Evolutionary conservation across 2,888 invertebrate species (phyloP), one percentile per base, ranked within the genome.

Genomic region (Hirtodrosophila confusa): DNA sequence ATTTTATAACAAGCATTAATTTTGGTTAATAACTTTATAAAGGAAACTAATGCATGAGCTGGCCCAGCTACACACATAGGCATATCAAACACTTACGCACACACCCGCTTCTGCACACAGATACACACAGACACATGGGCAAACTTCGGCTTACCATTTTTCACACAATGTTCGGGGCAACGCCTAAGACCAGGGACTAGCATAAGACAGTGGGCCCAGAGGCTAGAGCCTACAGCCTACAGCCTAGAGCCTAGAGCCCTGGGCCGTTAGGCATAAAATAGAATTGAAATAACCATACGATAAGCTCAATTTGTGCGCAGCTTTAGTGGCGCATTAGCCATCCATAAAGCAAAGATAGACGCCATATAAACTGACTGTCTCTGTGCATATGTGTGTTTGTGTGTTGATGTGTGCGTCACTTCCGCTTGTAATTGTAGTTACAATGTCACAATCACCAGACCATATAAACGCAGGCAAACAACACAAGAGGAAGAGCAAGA

Each of bases 391-490:
- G 53, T 47, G 44, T 43, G 39, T 56, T 29, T 64, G 36, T 86
- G 72, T 65, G 83, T 78, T 80, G 80, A 85, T 86, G 86, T 78
- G 72, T 86, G 88, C 87, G 69, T 80, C 88, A 78, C 88, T 85
- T 85, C 84, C 84, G 88, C 82, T 74, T 85, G 88, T 85, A 88
- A 85, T 85, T 85, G 84, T 88, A 86, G 88, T 85, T 88, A 88
- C 84, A 85, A 88, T 88, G 84, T 86, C 84, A 85, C 88, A 85
- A 84, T 84, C 84, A 88, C 78, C 67, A 88, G 84, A 88, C 88
- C 88, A 78, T 86, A 84, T 86, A 80, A 84, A 84, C 85, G 88
- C 78, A 75, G 54, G 68, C 75, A 77, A 67, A 75, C 72, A 66
- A 61, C 64, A 58, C 41, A 39, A 17, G 57, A 50, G 51, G 37